Base-by-base conservation (phyloP, 2,113 vertebrate genomes). In the Thunnus thynnus region DNA sequence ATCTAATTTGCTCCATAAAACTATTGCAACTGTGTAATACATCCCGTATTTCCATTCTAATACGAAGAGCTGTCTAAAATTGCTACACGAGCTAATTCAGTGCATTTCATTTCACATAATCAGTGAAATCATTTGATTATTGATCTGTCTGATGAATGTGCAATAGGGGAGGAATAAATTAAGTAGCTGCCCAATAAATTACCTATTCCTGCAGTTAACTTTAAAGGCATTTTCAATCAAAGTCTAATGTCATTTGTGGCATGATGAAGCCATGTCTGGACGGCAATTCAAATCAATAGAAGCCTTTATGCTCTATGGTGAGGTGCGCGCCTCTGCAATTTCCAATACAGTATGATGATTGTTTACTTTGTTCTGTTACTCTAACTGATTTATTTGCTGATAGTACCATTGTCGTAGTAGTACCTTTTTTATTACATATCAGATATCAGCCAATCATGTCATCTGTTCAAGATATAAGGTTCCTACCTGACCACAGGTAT, bases 171-270 rank as follows among this genome's bases (percentile, higher is more conserved):
- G 82, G 86, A 90, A 91, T 91, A 91, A 85, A 94, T 94, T 82
- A 91, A 89, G 86, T 82, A 84, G 76, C 83, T 89, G 77, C 71
- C 89, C 75, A 86, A 92, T 92, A 90, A 93, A 94, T 93, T 85
- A 89, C 86, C 68, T 86, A 92, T 94, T 90, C 69, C 86, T 88
- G 89, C 85, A 80, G 86, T 93, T 94, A 91, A 86, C 82, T 93
- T 87, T 86, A 89, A 91, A 93, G 86, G 76, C 88, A 84, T 91
- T 92, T 92, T 92, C 85, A 90, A 89, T 93, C 92, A 87, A 84
- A 86, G 79, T 65, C 85, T 89, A 83, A 89, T 91, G 81, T 86
- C 73, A 69, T 93, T 91, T 88, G 84, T 91, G 81, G 80, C 62
- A 80, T 90, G 88, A 92, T 91, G 91, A 91, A 85, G 79, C 83